Evolutionary conservation across 2,888 invertebrate species (phyloP), one percentile per base, ranked within the genome.

Genomic region (Elgonia sp.): DNA sequence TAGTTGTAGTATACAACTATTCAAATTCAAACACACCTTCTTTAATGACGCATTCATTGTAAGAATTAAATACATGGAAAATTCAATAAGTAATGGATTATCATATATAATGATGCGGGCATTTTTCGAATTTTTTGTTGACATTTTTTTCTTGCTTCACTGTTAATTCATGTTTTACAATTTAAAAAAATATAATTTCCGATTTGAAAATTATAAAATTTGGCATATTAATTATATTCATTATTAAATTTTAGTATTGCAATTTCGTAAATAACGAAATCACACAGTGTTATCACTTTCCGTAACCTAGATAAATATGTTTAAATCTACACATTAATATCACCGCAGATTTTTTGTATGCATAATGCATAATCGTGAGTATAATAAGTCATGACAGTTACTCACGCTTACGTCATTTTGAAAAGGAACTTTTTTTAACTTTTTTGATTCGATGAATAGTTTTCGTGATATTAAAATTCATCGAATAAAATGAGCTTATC

Each of bases 371-470:
- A 18, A 20, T 50, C 72, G 20, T 69, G 70, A 79, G 62, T 57
- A 46, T 55, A 42, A 60, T 67, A 63, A 53, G 60, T 77, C 72
- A 72, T 40, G 69, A 83, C 55, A 67, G 67, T 81, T 63, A 73
- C 55, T 86, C 85, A 75, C 85, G 69, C 85, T 86, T 86, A 81
- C 85, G 85, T 86, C 85, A 86, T 18, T 75, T n/a, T n/a, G n/a
- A n/a, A n/a, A n/a, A n/a, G n/a, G n/a, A n/a, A n/a, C n/a, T n/a
- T n/a, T n/a, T n/a, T n/a, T n/a, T n/a, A n/a, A n/a, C n/a, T 29
- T 5, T 29, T 29, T 29, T 29, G 29, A 29, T 29, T 29, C 29
- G 29, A 29, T 5, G 29, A 29, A 5, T 29, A 29, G 29, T 29
- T n/a, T n/a, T 29, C 29, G 29, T 3, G 29, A 29, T 29, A 29